Base-by-base conservation (phyloP, 2,888 invertebrate species). In the Cactoblastis cactorum region DNA sequence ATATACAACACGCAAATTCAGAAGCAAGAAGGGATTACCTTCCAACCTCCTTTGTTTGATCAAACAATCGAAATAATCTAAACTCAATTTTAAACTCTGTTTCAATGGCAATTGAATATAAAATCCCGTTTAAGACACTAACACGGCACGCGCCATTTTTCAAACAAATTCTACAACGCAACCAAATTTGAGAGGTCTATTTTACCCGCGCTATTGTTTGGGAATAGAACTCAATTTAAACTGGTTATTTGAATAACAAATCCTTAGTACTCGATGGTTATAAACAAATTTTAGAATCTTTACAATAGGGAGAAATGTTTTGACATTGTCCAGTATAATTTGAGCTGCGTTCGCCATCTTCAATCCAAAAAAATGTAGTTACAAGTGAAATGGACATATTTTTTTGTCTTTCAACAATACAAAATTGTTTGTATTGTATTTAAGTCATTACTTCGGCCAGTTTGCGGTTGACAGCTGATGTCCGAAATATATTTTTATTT, bases 401-500 rank as follows among this genome's bases (percentile, higher is more conserved):
- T 59, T 58, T 63, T 71, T 65, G 65, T 63, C 61, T 63, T 45
- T 43, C 45, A 60, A 71, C 63, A 71, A 71, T 64, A 62, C 59
- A 58, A 61, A 59, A 59, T 57, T 55, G 56, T 55, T 43, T 41
- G 62, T 62, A 64, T 69, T 67, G 65, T 65, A 55, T 69, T 58
- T 59, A 58, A 53, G 57, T 63, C 60, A 65, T 70, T 74, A 72
- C 63, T 59, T 53, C 66, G 81, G 80, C 71, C 77, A 76, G 66
- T 77, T 74, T 86, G 85, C 65, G 86, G 86, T 83, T 74, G 74
- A 74, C 78, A 79, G 77, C 76, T 83, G 80, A 74, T 65, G 57
- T 65, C 63, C 66, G 64, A 57, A 60, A 51, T 48, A 43, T 41
- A 24, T 58, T 55, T 59, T 63, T 63, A 61, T 67, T 66, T 64